These are phyloP conservation scores for Lepus timidus DNA, from an alignment of 2,113 vertebrate species.

Conservation along the genomic window DNA sequence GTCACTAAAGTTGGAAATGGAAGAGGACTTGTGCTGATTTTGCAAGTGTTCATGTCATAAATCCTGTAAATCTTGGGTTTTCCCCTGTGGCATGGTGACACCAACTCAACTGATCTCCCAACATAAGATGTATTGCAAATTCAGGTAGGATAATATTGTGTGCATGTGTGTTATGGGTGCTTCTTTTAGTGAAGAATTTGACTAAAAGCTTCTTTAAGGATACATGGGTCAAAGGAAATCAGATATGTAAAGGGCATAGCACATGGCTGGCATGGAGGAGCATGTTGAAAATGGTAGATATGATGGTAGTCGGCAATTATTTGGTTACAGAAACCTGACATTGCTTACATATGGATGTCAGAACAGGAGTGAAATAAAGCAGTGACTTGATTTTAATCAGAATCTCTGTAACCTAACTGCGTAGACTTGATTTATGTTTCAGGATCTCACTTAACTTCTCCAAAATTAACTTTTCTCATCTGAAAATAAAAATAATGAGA, in stretches of 20 bases:
- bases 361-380: neutral
- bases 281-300: neutral
- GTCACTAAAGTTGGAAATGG: neutral
- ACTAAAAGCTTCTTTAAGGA: neutral
- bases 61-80: neutral
- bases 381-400: neutral
- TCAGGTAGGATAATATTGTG: neutral
- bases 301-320: neutral
- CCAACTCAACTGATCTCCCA: too few species aligned
- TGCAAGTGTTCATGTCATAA: neutral
- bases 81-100: neutral
- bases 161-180: rapidly evolving
- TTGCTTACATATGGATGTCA: neutral
- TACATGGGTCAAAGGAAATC: neutral
- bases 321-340: neutral
- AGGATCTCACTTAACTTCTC: neutral
- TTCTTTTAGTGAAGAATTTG: neutral
- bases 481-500: neutral
- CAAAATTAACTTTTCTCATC: neutral
- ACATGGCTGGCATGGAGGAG: neutral
- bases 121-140: neutral
- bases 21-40: neutral
- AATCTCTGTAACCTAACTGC: neutral
- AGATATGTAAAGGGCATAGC: neutral
- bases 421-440: neutral